Evolutionary conservation across 2,797 vertebrate genomes (phyloP), one percentile per base, ranked within the genome.

Genomic region (Chaunax sp.): DNA sequence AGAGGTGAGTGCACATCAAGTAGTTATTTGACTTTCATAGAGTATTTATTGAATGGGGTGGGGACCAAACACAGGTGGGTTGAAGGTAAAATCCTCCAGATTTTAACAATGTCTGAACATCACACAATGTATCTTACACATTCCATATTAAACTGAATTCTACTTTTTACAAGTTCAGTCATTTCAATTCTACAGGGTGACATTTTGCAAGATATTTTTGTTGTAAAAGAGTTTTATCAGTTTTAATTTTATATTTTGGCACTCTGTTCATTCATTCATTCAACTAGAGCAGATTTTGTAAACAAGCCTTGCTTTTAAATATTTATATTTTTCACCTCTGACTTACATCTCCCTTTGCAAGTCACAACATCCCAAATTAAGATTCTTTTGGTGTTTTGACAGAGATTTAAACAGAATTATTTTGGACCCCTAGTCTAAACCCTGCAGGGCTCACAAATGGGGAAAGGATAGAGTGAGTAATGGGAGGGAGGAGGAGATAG

Each of bases 361-460:
- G 25, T 43, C 63, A 55, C 16, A 3, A 43, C 22, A 26, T 51
- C 19, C 40, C 46, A 59, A 61, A 72, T 80, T 65, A 70, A 63
- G 15, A 85, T 52, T 25, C 55, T 44, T 41, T 40, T 57, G 22
- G 25, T 59, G 63, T 73, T 77, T 52, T 52, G 35, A 75, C 20
- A 69, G 9, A 58, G 30, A 67, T 78, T 64, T 58, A 46, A 69
- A 71, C 22, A 9, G 53, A 44, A 66, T 79, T 81, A 67, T 70
- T 25, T 44, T 54, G 51, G 35, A 46, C 26, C 46, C 35, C 35
- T 60, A 53, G 49, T 57, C 62, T 69, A 57, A 75, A 75, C 46
- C 68, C 55, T 49, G 59, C 66, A 68, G 37, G 58, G 50, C 66
- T 78, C 28, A 72, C 77, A 40, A 47, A 85, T 33, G 68, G 51